Percentiles rank a stretch among this genome's conserved stretches.
Evolutionary conservation across 2,113 vertebrate genomes (phyloP).

Genomic region (Hypocryptadius cinnamomeus): DNA sequence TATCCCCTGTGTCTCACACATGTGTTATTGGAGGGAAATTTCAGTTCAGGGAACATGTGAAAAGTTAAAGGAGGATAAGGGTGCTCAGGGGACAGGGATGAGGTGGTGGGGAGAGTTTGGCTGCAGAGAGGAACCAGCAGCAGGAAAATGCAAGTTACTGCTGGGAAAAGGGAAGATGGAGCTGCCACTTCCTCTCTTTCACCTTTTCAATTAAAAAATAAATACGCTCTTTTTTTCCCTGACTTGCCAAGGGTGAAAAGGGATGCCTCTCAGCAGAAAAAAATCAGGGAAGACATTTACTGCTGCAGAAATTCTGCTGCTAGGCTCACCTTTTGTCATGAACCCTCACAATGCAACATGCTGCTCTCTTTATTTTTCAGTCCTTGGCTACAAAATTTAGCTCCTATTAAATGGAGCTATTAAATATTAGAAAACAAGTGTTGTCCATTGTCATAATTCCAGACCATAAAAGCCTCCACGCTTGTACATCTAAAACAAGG

Average conservation of each 20-base stretch:
- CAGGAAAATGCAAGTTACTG: background rate
- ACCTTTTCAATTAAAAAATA: background rate
- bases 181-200: background rate
- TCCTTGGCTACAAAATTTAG: background rate
- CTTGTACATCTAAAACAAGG: background rate
- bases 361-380: background rate
- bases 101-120: background rate
- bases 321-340: background rate
- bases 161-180: background rate
- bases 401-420: background rate
- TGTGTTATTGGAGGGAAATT: background rate
- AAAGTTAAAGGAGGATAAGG: conserved; percentile 24
- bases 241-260: background rate
- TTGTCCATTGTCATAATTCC: background rate
- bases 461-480: rapidly evolving
- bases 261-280: background rate
- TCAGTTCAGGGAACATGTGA: conserved; percentile 22
- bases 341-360: background rate
- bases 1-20: background rate
- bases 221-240: background rate
- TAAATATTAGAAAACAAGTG: background rate
- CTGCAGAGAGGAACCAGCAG: background rate
- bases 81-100: background rate
- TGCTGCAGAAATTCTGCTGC: background rate
- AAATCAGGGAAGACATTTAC: background rate